Evolutionary conservation across 2,888 invertebrate species (phyloP), one percentile per base, ranked within the genome.

Genomic region (Hipparchia semele): DNA sequence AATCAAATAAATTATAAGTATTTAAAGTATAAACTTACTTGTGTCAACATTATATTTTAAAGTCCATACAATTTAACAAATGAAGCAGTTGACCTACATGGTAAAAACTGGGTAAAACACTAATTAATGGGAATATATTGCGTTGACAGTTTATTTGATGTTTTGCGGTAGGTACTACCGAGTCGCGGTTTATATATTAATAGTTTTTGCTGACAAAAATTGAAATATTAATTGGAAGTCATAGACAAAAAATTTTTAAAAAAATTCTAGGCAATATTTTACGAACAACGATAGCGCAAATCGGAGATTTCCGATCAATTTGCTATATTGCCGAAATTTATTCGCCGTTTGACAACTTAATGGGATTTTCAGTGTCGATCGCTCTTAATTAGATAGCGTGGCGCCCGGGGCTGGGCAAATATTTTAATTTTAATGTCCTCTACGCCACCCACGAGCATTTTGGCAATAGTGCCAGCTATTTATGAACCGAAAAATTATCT

Each of bases 371-470:
- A 84, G 81, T 84, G 83, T 82, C 80, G 83, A 85, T 85, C 78
- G 82, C 72, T 82, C 80, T 77, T 86, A 85, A 87, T 84, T 86
- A 86, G 82, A 84, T 80, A 82, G 83, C 77, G 76, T 76, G 75
- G 75, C 80, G 76, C 86, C 87, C 84, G 75, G 77, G 83, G 87
- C 83, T 78, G 82, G 80, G 80, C 79, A 83, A 85, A 87, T 86
- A 86, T 86, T 87, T 87, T 85, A 84, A 87, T 85, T 84, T 84
- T 82, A 82, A 84, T 79, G 79, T 81, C 80, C 80, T 79, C 78
- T 78, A 80, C 83, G 83, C 89, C 89, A 90, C 88, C 89, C 87
- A 89, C 87, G 61, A 85, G 82, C 80, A 81, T 83, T 84, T 84
- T 75, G 71, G 71, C 74, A 75, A 74, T 76, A 75, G 73, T 68